phyloP scores from a whole-genome alignment of 2,888 invertebrate genomes.

The Holacanthella duospinosa region DNA sequence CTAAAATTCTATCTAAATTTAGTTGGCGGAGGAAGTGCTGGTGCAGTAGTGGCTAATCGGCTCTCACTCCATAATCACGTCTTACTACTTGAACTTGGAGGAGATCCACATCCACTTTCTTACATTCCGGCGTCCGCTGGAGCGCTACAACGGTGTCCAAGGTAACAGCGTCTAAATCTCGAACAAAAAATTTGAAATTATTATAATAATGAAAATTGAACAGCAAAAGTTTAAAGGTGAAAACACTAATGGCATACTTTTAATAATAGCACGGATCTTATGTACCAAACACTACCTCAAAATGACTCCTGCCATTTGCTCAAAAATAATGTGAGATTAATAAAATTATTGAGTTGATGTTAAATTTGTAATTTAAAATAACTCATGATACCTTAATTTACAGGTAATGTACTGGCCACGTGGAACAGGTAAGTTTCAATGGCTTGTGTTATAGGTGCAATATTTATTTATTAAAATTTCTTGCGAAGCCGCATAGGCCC shows the following conservation, averaged over 20 bases:
- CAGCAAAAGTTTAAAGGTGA: too few species aligned
- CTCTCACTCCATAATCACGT: neutral
- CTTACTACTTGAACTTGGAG: conserved; percentile 7
- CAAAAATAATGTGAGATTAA: neutral
- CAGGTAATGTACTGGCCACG: conserved; percentile 11
- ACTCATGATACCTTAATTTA: too few species aligned
- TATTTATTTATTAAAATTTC: too few species aligned
- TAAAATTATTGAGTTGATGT: too few species aligned
- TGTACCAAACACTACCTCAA: neutral
- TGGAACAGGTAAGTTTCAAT: conserved; percentile 8
- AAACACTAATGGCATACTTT: too few species aligned
- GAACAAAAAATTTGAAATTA: too few species aligned
- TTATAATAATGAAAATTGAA: too few species aligned
- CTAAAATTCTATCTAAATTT: neutral
- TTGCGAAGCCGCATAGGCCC: neutral
- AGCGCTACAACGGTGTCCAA: neutral
- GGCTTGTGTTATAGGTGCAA: too few species aligned
- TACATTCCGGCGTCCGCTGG: neutral
- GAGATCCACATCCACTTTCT: conserved; percentile 6
- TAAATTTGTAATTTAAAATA: too few species aligned
- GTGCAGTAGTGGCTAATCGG: conserved; percentile 10
- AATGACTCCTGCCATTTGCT: neutral
- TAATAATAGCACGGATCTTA: neutral
- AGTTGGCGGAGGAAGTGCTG: conserved; percentile 7
- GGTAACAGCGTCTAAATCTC: too few species aligned